phyloP scores from a whole-genome alignment of 2,113 vertebrate genomes.

The Anhinga rufa region DNA sequence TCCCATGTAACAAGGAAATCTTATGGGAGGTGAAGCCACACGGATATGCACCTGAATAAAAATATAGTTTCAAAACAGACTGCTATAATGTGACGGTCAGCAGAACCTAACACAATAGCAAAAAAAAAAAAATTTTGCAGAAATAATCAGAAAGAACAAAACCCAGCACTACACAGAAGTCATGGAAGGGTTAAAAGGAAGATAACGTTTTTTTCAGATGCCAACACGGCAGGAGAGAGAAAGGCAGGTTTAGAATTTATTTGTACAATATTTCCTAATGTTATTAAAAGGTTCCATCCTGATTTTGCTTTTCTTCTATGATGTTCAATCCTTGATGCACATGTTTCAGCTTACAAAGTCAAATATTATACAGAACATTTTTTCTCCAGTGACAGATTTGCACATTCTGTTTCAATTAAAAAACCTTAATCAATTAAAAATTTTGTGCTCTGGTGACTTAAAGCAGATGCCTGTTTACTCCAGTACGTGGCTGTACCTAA shows the following conservation, averaged over 20 bases:
- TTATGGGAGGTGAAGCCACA: slow-evolving; percentile 95
- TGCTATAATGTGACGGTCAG: neutral
- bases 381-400: neutral
- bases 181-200: neutral
- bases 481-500: neutral
- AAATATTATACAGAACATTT: neutral
- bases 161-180: neutral
- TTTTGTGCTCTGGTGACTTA: neutral
- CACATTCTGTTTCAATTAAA: neutral
- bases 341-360: neutral
- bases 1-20: slow-evolving; percentile 96
- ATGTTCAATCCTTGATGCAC: neutral
- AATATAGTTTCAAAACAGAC: neutral
- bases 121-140: no score
- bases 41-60: slow-evolving; percentile 89
- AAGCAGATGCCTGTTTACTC: neutral
- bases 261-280: neutral
- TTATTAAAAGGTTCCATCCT: neutral
- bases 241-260: neutral
- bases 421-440: neutral
- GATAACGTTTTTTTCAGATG: neutral
- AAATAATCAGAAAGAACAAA: neutral
- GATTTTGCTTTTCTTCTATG: neutral
- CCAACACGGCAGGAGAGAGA: neutral
- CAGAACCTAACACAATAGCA: neutral